These are phyloP conservation scores for Drosophila gunungcola DNA, from an alignment of 1,140 invertebrate genomes.

Conservation along the genomic window DNA sequence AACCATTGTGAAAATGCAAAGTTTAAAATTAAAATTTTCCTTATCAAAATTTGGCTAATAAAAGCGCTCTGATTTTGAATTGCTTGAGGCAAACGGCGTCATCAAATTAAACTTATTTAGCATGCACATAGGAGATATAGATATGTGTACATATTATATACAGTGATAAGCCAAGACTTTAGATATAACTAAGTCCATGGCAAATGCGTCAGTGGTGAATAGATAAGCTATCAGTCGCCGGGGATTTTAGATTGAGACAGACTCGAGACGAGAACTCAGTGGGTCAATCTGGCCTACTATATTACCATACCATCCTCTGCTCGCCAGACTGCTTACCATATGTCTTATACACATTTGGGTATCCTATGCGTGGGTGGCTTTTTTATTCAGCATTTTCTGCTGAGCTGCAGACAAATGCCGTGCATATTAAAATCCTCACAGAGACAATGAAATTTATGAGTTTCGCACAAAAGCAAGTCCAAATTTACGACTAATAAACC, in stretches of 20 bases:
- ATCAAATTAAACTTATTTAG: conserved; percentile 42
- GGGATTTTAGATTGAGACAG: conserved; percentile 45
- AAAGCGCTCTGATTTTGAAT: background rate
- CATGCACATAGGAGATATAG: conserved; percentile 19
- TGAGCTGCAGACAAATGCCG: conserved; percentile 35
- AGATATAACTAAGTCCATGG: conserved; percentile 39
- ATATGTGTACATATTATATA: background rate
- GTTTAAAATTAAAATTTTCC: background rate
- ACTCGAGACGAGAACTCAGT: conserved; percentile 28
- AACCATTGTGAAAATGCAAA: background rate
- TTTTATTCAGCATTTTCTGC: conserved; percentile 22
- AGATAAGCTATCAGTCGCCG: conserved; percentile 35
- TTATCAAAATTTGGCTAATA: background rate
- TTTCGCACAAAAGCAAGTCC: conserved; percentile 38
- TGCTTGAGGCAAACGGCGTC: conserved; percentile 13
- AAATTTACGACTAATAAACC: conserved; percentile 54
- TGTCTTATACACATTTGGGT: background rate
- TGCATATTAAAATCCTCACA: conserved; percentile 39
- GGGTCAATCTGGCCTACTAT: conserved; percentile 22
- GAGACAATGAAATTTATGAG: conserved; percentile 36
- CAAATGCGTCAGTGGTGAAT: conserved; percentile 39
- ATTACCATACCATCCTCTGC: background rate
- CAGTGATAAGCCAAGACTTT: conserved; percentile 47
- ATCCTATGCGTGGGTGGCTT: conserved; percentile 25
- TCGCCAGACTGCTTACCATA: background rate